These are phyloP conservation scores for Raphicerus campestris DNA, from an alignment of 2,113 vertebrate species.

Conservation along the genomic window DNA sequence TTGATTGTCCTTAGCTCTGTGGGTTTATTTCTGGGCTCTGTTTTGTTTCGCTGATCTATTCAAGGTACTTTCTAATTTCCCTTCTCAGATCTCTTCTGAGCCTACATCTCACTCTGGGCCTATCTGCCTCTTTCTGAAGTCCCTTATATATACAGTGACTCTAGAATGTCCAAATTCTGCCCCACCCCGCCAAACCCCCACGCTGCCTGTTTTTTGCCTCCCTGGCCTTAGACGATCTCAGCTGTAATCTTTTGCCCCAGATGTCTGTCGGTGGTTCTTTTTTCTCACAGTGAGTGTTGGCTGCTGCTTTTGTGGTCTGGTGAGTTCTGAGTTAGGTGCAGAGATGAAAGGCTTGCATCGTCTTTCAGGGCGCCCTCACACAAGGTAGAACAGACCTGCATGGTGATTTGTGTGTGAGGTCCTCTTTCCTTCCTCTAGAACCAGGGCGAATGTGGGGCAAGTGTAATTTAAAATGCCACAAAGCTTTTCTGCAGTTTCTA, in stretches of 20 bases:
- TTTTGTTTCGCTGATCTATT: not conserved
- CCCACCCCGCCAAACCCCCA: no score
- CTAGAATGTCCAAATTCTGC: not conserved
- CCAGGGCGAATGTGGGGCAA: not conserved
- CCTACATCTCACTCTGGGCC: not conserved
- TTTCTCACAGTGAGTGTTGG: not conserved
- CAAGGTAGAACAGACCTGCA: not conserved
- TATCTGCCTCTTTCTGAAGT: not conserved
- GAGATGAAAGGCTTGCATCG: not conserved
- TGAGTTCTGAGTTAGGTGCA: not conserved
- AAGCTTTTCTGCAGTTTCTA: not conserved
- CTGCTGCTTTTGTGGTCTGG: not conserved
- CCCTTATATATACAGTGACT: not conserved
- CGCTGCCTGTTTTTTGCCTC: not conserved
- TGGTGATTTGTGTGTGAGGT: not conserved
- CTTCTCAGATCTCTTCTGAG: not conserved
- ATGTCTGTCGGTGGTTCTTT: not conserved
- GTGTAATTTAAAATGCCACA: not conserved
- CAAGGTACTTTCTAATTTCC: not conserved
- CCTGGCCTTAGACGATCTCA: not conserved
- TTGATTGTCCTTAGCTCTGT: not conserved
- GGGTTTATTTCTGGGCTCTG: not conserved
- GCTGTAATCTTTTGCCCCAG: not conserved
- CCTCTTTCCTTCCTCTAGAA: not conserved
- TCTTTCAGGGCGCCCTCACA: not conserved